Percentiles rank a stretch among this genome's conserved stretches.
Conservation (phyloP, 2,888 invertebrate species). For the Sympetrum striolatum region DNA sequence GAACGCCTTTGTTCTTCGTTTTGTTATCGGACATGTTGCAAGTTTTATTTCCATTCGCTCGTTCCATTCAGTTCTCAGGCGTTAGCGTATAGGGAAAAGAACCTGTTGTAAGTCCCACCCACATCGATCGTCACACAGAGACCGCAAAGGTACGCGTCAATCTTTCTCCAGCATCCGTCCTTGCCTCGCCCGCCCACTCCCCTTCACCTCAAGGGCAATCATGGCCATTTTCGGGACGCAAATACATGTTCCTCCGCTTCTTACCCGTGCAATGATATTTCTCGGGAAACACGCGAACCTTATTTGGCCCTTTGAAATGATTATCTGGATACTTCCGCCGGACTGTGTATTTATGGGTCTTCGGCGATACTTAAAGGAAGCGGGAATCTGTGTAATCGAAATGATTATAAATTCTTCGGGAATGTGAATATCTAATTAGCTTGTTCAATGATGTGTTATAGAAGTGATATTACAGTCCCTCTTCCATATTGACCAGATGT, state of each 20-base stretch:
- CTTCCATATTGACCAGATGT: neutral
- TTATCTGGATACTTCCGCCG: neutral
- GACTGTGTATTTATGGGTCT: too few relatives aligned
- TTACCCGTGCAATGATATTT: neutral
- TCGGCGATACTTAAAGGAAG: too few relatives aligned
- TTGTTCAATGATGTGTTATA: neutral
- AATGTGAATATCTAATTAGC: neutral
- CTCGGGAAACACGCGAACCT: neutral
- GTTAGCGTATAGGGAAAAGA: neutral
- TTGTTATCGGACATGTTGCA: neutral
- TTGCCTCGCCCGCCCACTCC: neutral
- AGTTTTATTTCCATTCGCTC: neutral
- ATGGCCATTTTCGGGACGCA: neutral
- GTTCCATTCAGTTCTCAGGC: neutral
- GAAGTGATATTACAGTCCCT: neutral
- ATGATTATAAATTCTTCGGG: too few relatives aligned
- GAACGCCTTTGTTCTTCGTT: neutral
- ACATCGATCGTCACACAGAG: neutral
- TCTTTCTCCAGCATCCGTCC: neutral
- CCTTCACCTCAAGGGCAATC: neutral
- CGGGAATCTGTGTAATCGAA: too few relatives aligned
- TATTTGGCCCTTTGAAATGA: neutral
- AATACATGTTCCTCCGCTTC: neutral
- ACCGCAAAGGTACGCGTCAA: neutral
- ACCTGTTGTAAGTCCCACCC: neutral